Evolutionary conservation across 1,140 invertebrate genomes (phyloP).

Genomic region (Palaemon carinicauda): DNA sequence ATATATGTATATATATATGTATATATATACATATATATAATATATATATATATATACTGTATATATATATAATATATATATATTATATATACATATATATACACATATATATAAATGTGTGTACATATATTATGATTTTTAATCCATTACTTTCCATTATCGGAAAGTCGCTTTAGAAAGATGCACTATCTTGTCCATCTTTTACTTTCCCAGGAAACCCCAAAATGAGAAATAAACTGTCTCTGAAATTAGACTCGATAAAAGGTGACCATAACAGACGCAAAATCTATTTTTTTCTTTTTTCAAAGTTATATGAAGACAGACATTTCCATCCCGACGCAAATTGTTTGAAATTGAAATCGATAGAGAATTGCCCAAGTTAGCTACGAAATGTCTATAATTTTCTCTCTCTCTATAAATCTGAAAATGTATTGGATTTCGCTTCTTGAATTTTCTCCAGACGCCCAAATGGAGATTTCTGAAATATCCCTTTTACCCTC

Average conservation of each 20-base stretch:
- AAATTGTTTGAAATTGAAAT: slow-evolving; percentile 13
- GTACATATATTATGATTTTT: not conserved
- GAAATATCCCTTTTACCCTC: too few species aligned
- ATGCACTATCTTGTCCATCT: not conserved
- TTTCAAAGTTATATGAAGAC: slow-evolving; percentile 4
- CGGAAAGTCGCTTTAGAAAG: too few species aligned
- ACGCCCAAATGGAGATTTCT: too few species aligned
- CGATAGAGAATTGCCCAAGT: slow-evolving; percentile 17
- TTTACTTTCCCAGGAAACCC: not conserved
- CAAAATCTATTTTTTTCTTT: not conserved
- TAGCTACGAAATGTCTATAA: slow-evolving; percentile 15
- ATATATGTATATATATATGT: not conserved
- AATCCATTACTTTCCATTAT: too few species aligned
- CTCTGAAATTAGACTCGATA: not conserved
- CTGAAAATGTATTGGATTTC: slow-evolving; percentile 3
- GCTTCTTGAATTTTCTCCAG: too few species aligned
- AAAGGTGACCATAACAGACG: not conserved
- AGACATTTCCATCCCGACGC: not conserved
- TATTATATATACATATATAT: too few species aligned
- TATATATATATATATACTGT: too few species aligned
- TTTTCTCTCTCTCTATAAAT: slow-evolving; percentile 10
- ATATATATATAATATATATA: too few species aligned
- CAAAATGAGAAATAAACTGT: not conserved
- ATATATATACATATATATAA: too few species aligned
- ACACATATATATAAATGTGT: not conserved